Evolutionary conservation across 2,797 vertebrate species (phyloP).

Genomic region (Scomberomorus guttatus): DNA sequence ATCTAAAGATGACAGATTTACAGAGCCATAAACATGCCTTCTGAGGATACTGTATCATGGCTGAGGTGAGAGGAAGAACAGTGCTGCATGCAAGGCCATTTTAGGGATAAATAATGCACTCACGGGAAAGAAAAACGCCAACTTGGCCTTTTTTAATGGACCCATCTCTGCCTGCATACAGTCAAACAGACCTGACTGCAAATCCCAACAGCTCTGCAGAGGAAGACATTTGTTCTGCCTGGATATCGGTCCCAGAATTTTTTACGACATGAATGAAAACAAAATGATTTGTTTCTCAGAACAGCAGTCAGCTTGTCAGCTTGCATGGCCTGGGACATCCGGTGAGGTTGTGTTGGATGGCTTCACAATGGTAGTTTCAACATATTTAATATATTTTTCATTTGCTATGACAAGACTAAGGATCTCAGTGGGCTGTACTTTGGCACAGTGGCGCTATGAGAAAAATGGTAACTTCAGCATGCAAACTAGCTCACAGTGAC

Average conservation of each 20-base stretch:
- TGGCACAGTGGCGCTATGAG: not conserved
- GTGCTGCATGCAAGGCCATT: slow-evolving; percentile 49
- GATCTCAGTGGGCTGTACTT: not conserved
- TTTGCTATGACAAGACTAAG: not conserved
- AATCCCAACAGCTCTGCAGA: slow-evolving; percentile 56
- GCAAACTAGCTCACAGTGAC: not conserved
- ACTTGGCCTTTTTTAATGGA: slow-evolving; percentile 52
- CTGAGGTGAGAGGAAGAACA: slow-evolving; percentile 46
- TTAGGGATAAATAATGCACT: slow-evolving; percentile 68
- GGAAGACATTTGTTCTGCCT: slow-evolving; percentile 72
- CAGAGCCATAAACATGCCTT: slow-evolving; percentile 73
- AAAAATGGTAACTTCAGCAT: not conserved
- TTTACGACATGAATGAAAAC: slow-evolving; percentile 56
- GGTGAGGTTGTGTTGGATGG: slow-evolving; percentile 20
- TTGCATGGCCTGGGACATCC: slow-evolving; percentile 38
- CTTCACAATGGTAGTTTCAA: slow-evolving; percentile 19
- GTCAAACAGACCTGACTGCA: slow-evolving; percentile 44
- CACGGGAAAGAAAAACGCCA: slow-evolving; percentile 65
- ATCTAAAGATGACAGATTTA: slow-evolving; percentile 79
- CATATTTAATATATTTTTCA: slow-evolving; percentile 28
- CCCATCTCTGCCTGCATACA: slow-evolving; percentile 49
- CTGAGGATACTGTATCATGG: slow-evolving; percentile 57
- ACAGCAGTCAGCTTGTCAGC: slow-evolving; percentile 35
- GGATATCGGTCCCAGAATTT: slow-evolving; percentile 51
- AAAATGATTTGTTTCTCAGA: slow-evolving; percentile 58